phyloP scores from a whole-genome alignment of 2,888 invertebrate genomes.

The Epistrophella euchroma region DNA sequence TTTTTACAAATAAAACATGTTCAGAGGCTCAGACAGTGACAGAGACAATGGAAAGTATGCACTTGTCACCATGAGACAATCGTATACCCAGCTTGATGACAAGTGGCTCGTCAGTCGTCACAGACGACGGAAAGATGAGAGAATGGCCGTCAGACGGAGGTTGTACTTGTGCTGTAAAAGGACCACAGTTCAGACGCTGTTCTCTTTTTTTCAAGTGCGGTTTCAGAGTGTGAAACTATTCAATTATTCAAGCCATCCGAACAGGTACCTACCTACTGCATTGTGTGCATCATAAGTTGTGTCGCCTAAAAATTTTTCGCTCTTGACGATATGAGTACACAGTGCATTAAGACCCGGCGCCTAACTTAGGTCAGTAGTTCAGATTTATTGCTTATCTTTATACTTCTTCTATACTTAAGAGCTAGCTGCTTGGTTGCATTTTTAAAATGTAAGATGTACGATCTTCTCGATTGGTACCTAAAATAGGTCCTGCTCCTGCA shows the following conservation, averaged over 20 bases:
- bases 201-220: conserved; percentile 68
- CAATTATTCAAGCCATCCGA: conserved; percentile 39
- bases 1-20: conserved; percentile 47
- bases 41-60: conserved; percentile 39
- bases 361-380: conserved; percentile 55
- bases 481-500: neutral
- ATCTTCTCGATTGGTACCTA: neutral
- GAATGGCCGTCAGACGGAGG: conserved; percentile 54
- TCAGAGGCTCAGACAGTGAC: neutral
- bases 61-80: conserved; percentile 61
- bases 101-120: conserved; percentile 50
- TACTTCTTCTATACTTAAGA: too few relatives aligned
- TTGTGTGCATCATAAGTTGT: conserved; percentile 21
- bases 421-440: neutral
- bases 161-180: conserved; percentile 41
- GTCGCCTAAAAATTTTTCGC: conserved; percentile 61
- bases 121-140: conserved; percentile 70
- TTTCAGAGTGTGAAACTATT: conserved; percentile 67
- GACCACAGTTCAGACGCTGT: conserved; percentile 48
- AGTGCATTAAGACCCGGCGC: conserved; percentile 58
- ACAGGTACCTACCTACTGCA: conserved; percentile 37
- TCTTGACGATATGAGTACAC: conserved; percentile 24
- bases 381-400: conserved; percentile 60
- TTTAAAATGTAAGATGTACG: neutral
- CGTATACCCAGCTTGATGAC: conserved; percentile 47